These are phyloP conservation scores for Spizaetus ornatus DNA, from an alignment of 2,113 vertebrate species.

Conservation along the genomic window DNA sequence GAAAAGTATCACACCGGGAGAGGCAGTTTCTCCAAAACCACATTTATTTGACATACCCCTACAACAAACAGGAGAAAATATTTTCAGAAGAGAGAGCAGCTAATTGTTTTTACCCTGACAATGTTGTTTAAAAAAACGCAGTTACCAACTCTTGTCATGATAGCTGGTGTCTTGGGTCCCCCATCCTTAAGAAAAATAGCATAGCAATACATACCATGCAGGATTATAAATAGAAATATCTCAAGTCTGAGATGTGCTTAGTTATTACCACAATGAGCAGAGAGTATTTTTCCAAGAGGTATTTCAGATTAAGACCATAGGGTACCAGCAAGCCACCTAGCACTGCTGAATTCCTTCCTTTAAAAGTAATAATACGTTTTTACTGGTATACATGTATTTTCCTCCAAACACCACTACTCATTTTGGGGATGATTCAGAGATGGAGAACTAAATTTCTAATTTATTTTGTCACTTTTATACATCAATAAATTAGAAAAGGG, in stretches of 20 bases:
- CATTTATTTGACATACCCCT: neutral
- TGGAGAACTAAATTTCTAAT: neutral
- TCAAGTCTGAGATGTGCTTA: neutral
- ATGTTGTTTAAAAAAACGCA: neutral
- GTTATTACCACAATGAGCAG: neutral
- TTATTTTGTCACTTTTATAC: neutral
- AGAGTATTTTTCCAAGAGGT: neutral
- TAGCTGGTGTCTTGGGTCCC: neutral
- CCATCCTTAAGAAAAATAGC: neutral
- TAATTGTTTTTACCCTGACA: neutral
- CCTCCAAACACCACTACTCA: neutral
- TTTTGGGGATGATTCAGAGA: neutral
- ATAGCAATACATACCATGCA: neutral
- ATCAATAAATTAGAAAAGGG: neutral
- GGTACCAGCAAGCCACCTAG: neutral
- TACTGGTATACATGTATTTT: neutral
- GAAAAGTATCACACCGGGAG: neutral
- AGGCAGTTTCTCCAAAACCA: neutral
- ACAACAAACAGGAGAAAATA: neutral
- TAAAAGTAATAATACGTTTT: neutral
- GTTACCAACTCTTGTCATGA: neutral
- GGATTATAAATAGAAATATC: neutral
- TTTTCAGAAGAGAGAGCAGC: neutral
- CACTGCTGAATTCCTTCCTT: neutral
- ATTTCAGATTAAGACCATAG: neutral